phyloP scores from a whole-genome alignment of 2,797 vertebrate genomes.

The Halcyon chelicuti region DNA sequence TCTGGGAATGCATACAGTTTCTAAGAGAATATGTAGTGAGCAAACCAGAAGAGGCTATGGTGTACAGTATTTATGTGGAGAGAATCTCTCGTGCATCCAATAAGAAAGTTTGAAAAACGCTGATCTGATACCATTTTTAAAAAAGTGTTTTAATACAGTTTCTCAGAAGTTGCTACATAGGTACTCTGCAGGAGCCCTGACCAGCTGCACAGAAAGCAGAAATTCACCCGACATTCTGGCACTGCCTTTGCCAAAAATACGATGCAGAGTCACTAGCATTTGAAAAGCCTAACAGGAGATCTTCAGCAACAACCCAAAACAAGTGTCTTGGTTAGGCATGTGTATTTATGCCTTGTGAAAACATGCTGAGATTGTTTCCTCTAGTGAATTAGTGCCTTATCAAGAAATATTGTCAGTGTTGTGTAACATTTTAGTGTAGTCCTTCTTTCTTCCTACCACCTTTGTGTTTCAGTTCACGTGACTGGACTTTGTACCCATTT shows the following conservation, averaged over 20 bases:
- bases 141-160: not conserved
- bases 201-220: not conserved
- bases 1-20: not conserved
- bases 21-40: not conserved
- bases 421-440: not conserved
- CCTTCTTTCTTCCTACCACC: not conserved
- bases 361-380: not conserved
- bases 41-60: not conserved
- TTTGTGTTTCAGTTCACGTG: not conserved
- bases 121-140: not conserved
- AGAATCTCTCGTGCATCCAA: not conserved
- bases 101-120: not conserved
- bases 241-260: not conserved
- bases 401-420: not conserved
- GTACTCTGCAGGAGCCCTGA: not conserved
- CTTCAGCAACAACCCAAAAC: not conserved
- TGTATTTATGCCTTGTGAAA: not conserved
- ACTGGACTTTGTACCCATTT: constrained; percentile 25
- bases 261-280: not conserved
- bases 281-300: not conserved
- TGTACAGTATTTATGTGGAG: not conserved
- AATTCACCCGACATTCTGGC: not conserved
- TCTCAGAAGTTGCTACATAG: not conserved
- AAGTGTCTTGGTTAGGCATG: not conserved
- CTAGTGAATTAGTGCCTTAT: not conserved